Evolutionary conservation across 1,140 invertebrate genomes (phyloP).

Genomic region (Microvelia longipes): DNA sequence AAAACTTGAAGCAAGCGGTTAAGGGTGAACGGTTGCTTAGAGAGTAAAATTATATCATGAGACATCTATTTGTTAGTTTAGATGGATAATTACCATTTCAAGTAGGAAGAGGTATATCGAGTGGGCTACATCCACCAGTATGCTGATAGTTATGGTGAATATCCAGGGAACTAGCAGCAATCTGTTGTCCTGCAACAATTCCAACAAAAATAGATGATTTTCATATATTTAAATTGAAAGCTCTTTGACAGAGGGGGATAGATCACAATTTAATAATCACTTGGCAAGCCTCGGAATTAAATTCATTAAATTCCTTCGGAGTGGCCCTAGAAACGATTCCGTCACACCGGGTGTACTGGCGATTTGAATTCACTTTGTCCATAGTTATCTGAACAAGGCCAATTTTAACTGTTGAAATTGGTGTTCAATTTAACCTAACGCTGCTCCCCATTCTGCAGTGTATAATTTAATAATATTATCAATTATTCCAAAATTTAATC

Average conservation of each 20-base stretch:
- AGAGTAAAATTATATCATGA: neutral
- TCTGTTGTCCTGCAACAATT: slow-evolving; percentile 32
- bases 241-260: neutral
- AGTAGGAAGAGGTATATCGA: slow-evolving; percentile 29
- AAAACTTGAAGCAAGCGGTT: too few species aligned
- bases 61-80: neutral
- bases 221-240: neutral
- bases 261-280: neutral
- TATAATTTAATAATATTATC: too few species aligned
- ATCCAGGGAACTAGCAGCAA: slow-evolving; percentile 34
- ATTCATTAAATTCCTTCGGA: neutral
- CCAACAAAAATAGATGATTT: too few species aligned
- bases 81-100: slow-evolving; percentile 23
- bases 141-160: slow-evolving; percentile 25
- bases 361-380: too few species aligned
- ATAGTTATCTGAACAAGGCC: too few species aligned
- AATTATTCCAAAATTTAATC: too few species aligned
- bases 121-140: slow-evolving; percentile 30
- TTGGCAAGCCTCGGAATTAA: neutral
- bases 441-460: too few species aligned
- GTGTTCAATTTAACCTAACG: too few species aligned
- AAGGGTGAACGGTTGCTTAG: too few species aligned
- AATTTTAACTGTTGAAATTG: too few species aligned
- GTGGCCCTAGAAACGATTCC: too few species aligned
- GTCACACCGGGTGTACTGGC: too few species aligned